Conservation (phyloP, 1,140 invertebrate species). For the Psix sp. region DNA sequence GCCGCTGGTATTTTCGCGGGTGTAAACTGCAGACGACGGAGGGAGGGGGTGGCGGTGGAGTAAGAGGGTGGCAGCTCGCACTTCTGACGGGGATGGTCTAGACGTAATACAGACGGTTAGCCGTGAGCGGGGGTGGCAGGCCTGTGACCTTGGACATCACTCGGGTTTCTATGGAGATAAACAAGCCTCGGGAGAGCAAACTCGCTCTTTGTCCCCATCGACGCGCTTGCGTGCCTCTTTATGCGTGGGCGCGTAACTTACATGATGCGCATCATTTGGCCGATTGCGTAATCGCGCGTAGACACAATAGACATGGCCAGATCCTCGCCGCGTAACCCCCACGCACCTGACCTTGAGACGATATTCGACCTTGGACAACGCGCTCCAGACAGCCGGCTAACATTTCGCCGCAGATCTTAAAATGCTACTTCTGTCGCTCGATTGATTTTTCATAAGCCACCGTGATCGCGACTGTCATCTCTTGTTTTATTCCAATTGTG, state of each 20-base stretch:
- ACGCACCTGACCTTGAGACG: slow-evolving; percentile 53
- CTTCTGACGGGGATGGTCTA: slow-evolving; percentile 65
- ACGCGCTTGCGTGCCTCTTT: slow-evolving; percentile 61
- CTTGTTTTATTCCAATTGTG: slow-evolving; percentile 10
- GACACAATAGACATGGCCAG: slow-evolving; percentile 48
- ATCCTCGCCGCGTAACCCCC: slow-evolving; percentile 28
- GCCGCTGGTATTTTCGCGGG: slow-evolving; percentile 8
- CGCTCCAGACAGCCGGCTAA: slow-evolving; percentile 26
- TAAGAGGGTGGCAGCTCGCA: slow-evolving; percentile 41
- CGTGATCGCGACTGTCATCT: slow-evolving; percentile 11
- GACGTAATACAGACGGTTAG: slow-evolving; percentile 69
- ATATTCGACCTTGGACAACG: slow-evolving; percentile 54
- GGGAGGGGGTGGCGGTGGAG: slow-evolving; percentile 19
- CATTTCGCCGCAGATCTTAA: slow-evolving; percentile 20
- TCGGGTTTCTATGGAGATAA: slow-evolving; percentile 70
- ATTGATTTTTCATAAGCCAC: slow-evolving; percentile 47
- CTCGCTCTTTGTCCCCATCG: slow-evolving; percentile 37
- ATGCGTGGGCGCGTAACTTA: slow-evolving; percentile 56
- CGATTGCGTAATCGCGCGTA: slow-evolving; percentile 58
- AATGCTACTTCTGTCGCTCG: slow-evolving; percentile 11
- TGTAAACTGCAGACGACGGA: slow-evolving; percentile 40
- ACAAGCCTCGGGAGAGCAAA: slow-evolving; percentile 61
- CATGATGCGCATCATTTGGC: slow-evolving; percentile 48
- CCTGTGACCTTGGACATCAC: slow-evolving; percentile 71
- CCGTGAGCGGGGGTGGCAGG: slow-evolving; percentile 58